These are phyloP conservation scores for Campylomormyrus numenius DNA, from an alignment of 2,113 vertebrate genomes.

Conservation along the genomic window DNA sequence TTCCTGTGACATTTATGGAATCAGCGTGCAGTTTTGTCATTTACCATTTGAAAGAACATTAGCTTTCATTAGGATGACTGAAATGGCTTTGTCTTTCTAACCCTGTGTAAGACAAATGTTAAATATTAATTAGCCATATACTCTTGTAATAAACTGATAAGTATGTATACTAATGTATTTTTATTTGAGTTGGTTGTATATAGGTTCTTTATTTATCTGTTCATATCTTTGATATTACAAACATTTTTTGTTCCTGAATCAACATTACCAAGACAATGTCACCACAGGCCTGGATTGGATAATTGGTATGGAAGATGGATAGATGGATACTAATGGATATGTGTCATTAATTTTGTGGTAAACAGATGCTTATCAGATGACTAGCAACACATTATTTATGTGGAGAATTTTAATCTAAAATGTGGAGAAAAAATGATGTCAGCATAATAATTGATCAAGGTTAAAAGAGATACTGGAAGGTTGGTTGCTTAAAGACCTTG, in stretches of 20 bases:
- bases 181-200: background rate
- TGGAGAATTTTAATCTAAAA: background rate
- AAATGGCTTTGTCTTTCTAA: slow-evolving; percentile 27
- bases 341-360: background rate
- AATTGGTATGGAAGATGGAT: background rate
- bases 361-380: background rate
- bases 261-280: background rate
- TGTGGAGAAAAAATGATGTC: background rate
- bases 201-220: background rate
- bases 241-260: background rate
- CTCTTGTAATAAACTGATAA: background rate
- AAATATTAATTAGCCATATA: background rate
- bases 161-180: background rate
- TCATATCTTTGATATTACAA: background rate
- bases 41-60: background rate
- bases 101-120: background rate
- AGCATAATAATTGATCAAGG: background rate
- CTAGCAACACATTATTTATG: background rate
- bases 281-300: background rate
- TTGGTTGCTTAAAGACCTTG: background rate
- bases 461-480: background rate
- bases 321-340: background rate
- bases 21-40: background rate
- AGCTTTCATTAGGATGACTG: background rate
- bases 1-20: background rate